Evolutionary conservation across 2,797 vertebrate genomes (phyloP).

Genomic region (Rhinophrynus dorsalis): DNA sequence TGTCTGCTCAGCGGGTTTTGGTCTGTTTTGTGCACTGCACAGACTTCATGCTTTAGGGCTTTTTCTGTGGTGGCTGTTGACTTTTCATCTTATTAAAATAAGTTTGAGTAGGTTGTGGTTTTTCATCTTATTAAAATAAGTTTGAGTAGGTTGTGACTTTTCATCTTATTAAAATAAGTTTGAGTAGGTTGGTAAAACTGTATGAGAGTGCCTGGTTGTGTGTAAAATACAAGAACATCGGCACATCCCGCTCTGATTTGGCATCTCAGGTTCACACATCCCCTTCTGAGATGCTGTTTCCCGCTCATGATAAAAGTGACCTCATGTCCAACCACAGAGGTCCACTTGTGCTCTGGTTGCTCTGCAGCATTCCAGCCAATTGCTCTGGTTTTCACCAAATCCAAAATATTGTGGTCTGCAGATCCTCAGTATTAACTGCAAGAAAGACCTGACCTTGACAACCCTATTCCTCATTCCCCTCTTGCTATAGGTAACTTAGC

Average conservation of each 20-base stretch:
- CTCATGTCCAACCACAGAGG: conserved; percentile 68
- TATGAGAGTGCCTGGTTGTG: too few relatives aligned
- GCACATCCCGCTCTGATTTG: not conserved
- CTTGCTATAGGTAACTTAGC: conserved; percentile 79
- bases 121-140: too few relatives aligned
- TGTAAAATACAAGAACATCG: not conserved
- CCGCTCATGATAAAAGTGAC: conserved; percentile 63
- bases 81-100: too few relatives aligned
- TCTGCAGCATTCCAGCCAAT: conserved; percentile 59
- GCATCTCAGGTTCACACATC: not conserved
- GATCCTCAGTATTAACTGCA: conserved; percentile 71
- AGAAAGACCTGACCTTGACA: conserved; percentile 70
- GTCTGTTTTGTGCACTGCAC: too few relatives aligned
- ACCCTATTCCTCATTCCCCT: conserved; percentile 79
- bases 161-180: too few relatives aligned
- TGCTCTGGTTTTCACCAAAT: conserved; percentile 69
- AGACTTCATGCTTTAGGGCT: too few relatives aligned
- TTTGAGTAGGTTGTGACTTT: too few relatives aligned
- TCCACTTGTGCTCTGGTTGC: conserved; percentile 60
- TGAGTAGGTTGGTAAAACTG: too few relatives aligned
- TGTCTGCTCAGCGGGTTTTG: too few relatives aligned
- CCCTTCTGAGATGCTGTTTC: not conserved
- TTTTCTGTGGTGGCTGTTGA: too few relatives aligned
- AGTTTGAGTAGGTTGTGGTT: too few relatives aligned
- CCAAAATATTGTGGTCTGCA: conserved; percentile 72